phyloP scores from a whole-genome alignment of 2,113 vertebrate genomes.

The Antigone vipio region DNA sequence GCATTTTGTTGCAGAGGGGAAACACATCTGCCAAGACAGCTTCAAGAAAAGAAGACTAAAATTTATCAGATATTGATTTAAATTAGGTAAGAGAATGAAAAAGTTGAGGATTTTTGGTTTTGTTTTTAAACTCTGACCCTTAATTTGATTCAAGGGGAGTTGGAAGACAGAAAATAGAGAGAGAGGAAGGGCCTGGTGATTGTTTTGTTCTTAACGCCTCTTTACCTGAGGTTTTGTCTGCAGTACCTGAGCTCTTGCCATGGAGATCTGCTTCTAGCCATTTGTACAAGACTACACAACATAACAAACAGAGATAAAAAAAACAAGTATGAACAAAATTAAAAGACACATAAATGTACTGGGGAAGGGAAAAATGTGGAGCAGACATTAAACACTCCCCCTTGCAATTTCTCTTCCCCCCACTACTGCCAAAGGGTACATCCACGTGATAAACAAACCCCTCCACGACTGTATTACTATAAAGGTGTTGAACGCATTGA shows the following conservation, averaged over 20 bases:
- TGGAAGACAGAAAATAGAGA: not conserved
- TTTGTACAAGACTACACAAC: constrained; percentile 91
- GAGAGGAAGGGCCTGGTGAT: not conserved
- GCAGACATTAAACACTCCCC: not conserved
- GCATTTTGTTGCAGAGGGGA: not conserved
- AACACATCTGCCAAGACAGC: constrained; percentile 63
- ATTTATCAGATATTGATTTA: constrained; percentile 9
- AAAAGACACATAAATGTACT: constrained; percentile 19
- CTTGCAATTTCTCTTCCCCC: not conserved
- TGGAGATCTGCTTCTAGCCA: constrained; percentile 93
- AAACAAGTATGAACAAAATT: constrained; percentile 73
- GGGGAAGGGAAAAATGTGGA: constrained; percentile 41
- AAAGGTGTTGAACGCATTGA: not conserved
- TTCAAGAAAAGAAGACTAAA: not conserved
- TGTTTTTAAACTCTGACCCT: not conserved
- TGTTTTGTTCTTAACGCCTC: constrained; percentile 18
- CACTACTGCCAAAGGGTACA: not conserved
- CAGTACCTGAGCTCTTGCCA: constrained; percentile 84
- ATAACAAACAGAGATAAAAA: constrained; percentile 83
- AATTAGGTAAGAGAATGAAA: constrained; percentile 20
- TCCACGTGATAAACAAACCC: not conserved
- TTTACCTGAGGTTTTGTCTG: constrained; percentile 87
- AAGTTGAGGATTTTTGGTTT: not conserved
- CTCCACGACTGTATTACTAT: not conserved
- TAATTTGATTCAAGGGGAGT: constrained; percentile 19